These are phyloP conservation scores for Gouania willdenowi DNA, from an alignment of 2,797 vertebrate genomes.

Conservation along the genomic window DNA sequence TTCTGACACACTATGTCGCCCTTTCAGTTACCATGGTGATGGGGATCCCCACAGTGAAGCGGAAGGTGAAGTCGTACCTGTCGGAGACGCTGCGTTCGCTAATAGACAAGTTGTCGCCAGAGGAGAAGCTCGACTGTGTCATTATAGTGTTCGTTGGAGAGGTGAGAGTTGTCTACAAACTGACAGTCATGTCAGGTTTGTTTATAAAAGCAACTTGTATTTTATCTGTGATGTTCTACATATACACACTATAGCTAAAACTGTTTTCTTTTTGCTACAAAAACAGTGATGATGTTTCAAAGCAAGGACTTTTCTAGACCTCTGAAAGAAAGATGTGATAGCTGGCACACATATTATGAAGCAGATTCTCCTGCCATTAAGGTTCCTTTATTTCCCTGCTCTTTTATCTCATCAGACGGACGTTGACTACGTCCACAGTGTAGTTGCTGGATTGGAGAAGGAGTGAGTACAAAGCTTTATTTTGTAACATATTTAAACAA, in stretches of 20 bases:
- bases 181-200: too few relatives aligned
- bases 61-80: conserved; percentile 98
- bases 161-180: conserved; percentile 88
- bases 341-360: too few relatives aligned
- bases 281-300: too few relatives aligned
- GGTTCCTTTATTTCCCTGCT: too few relatives aligned
- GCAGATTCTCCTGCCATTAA: too few relatives aligned
- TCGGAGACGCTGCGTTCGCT: conserved; percentile 94
- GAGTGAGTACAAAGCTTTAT: conserved; percentile 79
- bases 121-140: conserved; percentile 95
- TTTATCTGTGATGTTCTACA: too few relatives aligned
- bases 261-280: too few relatives aligned
- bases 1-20: conserved; percentile 2
- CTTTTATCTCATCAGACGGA: conserved; percentile 84
- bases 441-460: conserved; percentile 89
- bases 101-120: conserved; percentile 92
- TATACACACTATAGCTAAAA: too few relatives aligned
- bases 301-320: too few relatives aligned
- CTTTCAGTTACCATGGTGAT: conserved; percentile 95
- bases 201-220: too few relatives aligned
- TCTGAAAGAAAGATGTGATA: too few relatives aligned
- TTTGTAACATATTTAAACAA: not conserved
- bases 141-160: conserved; percentile 97
- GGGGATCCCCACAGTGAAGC: conserved; percentile 98
- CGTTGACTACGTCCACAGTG: conserved; percentile 86